Conservation (phyloP, 2,888 invertebrate species). For the Hypercompe scribonia region DNA sequence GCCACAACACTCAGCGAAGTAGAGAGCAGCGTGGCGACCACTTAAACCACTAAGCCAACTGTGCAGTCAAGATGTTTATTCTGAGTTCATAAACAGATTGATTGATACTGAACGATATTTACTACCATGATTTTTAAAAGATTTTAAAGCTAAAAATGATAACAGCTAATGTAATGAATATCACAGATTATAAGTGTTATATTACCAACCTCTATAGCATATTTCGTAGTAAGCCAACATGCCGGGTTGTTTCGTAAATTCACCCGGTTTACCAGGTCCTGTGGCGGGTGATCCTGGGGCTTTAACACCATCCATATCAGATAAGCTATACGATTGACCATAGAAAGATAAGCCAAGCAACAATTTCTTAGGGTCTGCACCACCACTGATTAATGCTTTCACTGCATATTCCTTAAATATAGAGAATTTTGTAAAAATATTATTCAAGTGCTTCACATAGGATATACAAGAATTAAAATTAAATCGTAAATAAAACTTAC, state of each 20-base stretch:
- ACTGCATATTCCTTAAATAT: slow-evolving; percentile 91
- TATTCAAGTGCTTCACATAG: fast-evolving
- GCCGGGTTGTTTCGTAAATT: slow-evolving; percentile 94
- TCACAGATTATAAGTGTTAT: background rate
- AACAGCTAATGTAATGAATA: background rate
- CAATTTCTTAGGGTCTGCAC: slow-evolving; percentile 92
- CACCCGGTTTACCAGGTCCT: slow-evolving; percentile 93
- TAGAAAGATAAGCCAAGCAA: slow-evolving; percentile 94
- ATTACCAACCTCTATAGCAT: slow-evolving; percentile 87
- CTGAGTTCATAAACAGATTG: too few species aligned
- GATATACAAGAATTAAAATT: background rate
- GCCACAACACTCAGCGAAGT: too few species aligned
- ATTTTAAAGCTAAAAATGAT: background rate
- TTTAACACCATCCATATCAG: slow-evolving; percentile 67
- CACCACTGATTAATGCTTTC: slow-evolving; percentile 90
- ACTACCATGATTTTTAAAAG: background rate
- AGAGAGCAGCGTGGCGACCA: too few species aligned
- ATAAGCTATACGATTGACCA: slow-evolving; percentile 93
- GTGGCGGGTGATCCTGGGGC: slow-evolving; percentile 88
- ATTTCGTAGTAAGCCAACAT: slow-evolving; percentile 96
- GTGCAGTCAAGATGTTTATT: too few species aligned
- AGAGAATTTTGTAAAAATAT: background rate
- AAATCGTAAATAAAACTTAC: slow-evolving; percentile 78
- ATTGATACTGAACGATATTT: background rate
- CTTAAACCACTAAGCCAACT: too few species aligned